A percentile compares a stretch with the other conserved stretches of the same genome.
Evolutionary conservation across 2,797 vertebrate species (phyloP).

Genomic region (Hydrophis major): DNA sequence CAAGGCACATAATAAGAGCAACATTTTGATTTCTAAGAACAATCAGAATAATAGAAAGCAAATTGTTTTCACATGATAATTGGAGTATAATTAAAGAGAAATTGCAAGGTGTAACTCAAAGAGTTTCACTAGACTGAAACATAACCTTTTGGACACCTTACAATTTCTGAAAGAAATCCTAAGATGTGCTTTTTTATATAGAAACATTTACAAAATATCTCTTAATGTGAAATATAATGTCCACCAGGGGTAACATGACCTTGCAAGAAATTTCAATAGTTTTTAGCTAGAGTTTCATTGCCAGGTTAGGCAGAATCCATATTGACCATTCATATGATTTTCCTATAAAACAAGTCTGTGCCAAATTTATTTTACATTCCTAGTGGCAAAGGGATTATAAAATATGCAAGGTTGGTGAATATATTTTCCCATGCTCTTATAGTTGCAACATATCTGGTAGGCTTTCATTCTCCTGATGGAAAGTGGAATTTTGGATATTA

Average conservation of each 20-base stretch:
- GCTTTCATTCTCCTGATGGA: not conserved
- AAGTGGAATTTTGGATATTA: not conserved
- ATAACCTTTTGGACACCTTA: not conserved
- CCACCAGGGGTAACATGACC: not conserved
- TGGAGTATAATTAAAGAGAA: conserved; percentile 9
- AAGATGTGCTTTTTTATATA: not conserved
- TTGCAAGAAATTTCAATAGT: not conserved
- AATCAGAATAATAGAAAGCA: not conserved
- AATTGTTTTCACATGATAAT: conserved; percentile 17
- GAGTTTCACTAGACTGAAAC: not conserved
- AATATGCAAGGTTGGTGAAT: not conserved
- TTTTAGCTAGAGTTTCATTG: not conserved
- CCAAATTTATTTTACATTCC: not conserved
- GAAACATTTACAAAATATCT: not conserved
- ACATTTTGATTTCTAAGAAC: not conserved
- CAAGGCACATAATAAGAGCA: not conserved
- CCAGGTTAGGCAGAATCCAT: not conserved
- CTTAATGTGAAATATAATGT: not conserved
- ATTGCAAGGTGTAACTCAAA: not conserved
- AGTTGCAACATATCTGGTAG: not conserved
- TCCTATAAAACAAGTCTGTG: not conserved
- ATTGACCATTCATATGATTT: not conserved
- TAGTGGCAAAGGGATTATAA: not conserved
- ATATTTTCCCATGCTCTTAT: not conserved
- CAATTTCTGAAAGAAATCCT: not conserved